These are phyloP conservation scores for Hofmannophila pseudospretella DNA, from an alignment of 2,888 invertebrate genomes.

Conservation along the genomic window DNA sequence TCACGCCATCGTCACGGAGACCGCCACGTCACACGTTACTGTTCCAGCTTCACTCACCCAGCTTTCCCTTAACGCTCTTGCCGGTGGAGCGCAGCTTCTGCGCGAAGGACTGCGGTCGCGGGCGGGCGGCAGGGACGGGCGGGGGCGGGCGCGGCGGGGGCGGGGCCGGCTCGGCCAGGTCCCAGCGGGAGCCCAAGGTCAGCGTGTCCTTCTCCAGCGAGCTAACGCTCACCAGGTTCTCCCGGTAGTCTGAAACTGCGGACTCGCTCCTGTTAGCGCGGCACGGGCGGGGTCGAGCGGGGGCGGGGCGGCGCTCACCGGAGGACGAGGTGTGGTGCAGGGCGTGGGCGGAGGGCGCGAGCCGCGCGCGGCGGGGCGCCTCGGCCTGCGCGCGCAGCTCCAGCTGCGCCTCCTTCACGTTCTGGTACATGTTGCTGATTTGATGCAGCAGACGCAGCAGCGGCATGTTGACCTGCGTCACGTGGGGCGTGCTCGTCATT, in stretches of 20 bases:
- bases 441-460: slow-evolving; percentile 94
- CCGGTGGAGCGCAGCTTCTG: slow-evolving; percentile 91
- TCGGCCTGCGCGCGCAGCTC: slow-evolving; percentile 85
- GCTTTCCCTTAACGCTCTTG: slow-evolving; percentile 87
- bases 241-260: slow-evolving; percentile 80
- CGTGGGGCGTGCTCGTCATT: too few relatives aligned
- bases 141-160: slow-evolving; percentile 24
- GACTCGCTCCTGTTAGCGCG: not conserved
- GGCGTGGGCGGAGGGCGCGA: slow-evolving; percentile 65
- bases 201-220: slow-evolving; percentile 58
- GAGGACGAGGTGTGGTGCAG: slow-evolving; percentile 57
- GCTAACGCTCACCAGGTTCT: slow-evolving; percentile 69
- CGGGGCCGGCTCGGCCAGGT: slow-evolving; percentile 19
- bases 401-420: slow-evolving; percentile 95
- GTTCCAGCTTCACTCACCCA: slow-evolving; percentile 47
- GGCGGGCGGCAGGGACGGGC: slow-evolving; percentile 40
- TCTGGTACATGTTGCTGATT: slow-evolving; percentile 98
- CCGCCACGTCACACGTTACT: not conserved
- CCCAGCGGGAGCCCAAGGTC: slow-evolving; percentile 57
- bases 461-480: slow-evolving; percentile 93
- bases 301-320: slow-evolving; percentile 26
- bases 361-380: slow-evolving; percentile 26
- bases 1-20: not conserved
- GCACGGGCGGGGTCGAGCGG: not conserved
- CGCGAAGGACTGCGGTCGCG: slow-evolving; percentile 90